These are phyloP conservation scores for Tenthredo mesomela DNA, from an alignment of 2,888 invertebrate genomes.

Conservation along the genomic window DNA sequence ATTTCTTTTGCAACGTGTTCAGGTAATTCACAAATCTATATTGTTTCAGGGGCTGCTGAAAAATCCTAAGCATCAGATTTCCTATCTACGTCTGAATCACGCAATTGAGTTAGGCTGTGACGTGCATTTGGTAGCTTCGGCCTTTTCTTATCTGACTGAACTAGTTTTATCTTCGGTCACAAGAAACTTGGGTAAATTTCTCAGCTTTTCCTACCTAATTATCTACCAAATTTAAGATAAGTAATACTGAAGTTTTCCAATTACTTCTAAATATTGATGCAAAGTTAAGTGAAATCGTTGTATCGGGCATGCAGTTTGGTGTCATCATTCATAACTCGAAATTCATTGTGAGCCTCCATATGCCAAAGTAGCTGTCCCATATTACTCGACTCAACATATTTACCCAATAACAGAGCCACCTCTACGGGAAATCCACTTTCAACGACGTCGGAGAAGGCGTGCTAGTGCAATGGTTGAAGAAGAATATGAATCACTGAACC, in stretches of 20 bases:
- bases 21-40: neutral
- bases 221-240: too few species aligned
- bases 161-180: neutral
- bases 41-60: constrained; percentile 13
- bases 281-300: too few species aligned
- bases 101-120: neutral
- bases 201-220: too few species aligned
- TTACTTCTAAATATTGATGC: too few species aligned
- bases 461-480: neutral
- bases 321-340: too few species aligned
- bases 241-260: too few species aligned
- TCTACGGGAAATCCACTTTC: neutral
- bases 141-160: neutral
- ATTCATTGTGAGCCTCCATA: too few species aligned
- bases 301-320: too few species aligned
- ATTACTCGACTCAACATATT: too few species aligned
- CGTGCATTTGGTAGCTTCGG: constrained; percentile 3
- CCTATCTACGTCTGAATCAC: neutral
- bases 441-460: neutral
- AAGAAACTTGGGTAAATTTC: neutral
- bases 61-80: neutral
- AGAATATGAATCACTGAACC: neutral
- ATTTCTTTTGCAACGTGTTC: too few species aligned
- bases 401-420: neutral
- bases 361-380: too few species aligned